A percentile compares a stretch with the other conserved stretches of the same genome.
These are phyloP conservation scores for Falco concolor DNA, from an alignment of 2,797 vertebrate species.

Conservation along the genomic window DNA sequence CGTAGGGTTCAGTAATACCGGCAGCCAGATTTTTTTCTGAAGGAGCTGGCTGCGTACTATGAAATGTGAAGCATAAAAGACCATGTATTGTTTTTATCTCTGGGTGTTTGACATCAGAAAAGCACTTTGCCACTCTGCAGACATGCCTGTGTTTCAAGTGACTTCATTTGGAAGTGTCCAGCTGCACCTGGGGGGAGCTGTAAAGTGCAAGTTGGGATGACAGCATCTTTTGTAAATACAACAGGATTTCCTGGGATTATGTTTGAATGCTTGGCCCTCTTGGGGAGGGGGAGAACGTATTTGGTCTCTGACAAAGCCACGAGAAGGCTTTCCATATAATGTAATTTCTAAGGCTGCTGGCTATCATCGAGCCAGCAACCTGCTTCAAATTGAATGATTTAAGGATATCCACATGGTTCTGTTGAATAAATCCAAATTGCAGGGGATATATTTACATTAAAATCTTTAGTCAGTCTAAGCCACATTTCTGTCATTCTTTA, in stretches of 20 bases:
- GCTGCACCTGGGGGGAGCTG: neutral
- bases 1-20: neutral
- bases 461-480: neutral
- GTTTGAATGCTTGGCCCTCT: neutral
- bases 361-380: neutral
- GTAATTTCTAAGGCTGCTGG: neutral
- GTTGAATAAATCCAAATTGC: neutral
- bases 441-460: neutral
- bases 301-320: neutral
- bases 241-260: constrained; percentile 50
- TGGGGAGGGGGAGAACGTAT: neutral
- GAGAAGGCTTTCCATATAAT: neutral
- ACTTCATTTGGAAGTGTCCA: neutral
- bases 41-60: neutral
- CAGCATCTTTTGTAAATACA: constrained; percentile 20
- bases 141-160: neutral
- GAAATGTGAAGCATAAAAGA: neutral
- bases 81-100: neutral
- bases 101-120: neutral
- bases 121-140: neutral
- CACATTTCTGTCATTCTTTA: neutral
- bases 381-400: neutral
- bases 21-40: neutral
- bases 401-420: neutral
- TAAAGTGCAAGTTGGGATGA: neutral